Base-by-base conservation (phyloP, 1,140 invertebrate species). In the Ephestia elutella region DNA sequence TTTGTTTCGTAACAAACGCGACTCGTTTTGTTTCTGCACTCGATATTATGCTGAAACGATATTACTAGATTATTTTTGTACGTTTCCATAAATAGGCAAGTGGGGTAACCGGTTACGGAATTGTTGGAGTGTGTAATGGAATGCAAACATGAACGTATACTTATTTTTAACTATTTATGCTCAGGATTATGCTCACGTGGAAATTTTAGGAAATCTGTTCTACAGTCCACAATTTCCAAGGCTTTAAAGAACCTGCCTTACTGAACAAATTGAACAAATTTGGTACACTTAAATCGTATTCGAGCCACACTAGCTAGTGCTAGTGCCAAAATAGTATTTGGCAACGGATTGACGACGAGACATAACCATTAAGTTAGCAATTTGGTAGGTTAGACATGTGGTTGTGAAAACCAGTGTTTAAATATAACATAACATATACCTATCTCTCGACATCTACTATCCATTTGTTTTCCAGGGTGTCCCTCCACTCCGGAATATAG, bases 1-100 rank as follows among this genome's bases (percentile, higher is more conserved):
- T 44, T 44, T 44, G 38, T 44, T n/a, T 44, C 38, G 38, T 44
- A 44, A 44, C 38, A 44, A 44, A 44, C 15, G 38, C 38, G 38
- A 44, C 38, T 44, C 38, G 38, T 15, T 35, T 35, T 35, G 32
- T 35, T 44, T 44, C 38, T 44, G 38, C 38, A 44, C 38, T 44
- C 38, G 38, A 44, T 44, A 44, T 44, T 44, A 44, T 17, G n/a
- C 38, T 44, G 38, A 44, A 44, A 15, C 38, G 13, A 44, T 44
- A 44, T 44, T 44, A 44, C 38, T 44, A 9, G 38, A 44, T 44
- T 44, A 44, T 44, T 44, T 44, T 17, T 44, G 38, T 44, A 15
- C 38, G 38, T 10, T 44, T 15, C n/a, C 7, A 17, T 44, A 44
- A 15, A 44, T 15, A 44, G 38, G 38, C 38, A 17, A 44, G 38